A percentile compares a stretch with the other conserved stretches of the same genome.
These are phyloP conservation scores for Calliphora vomitoria DNA, from an alignment of 2,888 invertebrate genomes.

Conservation along the genomic window DNA sequence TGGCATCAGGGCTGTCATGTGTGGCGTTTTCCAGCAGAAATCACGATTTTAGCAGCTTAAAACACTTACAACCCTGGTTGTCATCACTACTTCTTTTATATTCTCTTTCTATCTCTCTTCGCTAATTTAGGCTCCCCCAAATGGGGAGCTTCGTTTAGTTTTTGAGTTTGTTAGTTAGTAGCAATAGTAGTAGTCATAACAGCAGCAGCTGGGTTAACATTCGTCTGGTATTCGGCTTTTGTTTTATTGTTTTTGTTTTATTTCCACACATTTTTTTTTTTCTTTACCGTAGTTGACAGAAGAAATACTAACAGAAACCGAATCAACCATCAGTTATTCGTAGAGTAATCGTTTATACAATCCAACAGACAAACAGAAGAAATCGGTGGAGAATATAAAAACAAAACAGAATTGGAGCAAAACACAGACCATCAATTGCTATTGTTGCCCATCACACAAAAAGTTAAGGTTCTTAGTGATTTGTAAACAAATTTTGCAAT, in stretches of 20 bases:
- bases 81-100: conserved; percentile 26
- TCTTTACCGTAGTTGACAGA: conserved; percentile 37
- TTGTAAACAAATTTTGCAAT: neutral
- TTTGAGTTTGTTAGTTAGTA: conserved; percentile 13
- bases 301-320: conserved; percentile 37
- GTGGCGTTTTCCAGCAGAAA: too few relatives aligned
- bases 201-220: conserved; percentile 62
- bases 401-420: conserved; percentile 33
- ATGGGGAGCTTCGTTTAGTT: conserved; percentile 50
- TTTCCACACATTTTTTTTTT: conserved; percentile 54
- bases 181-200: conserved; percentile 12
- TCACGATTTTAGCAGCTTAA: too few relatives aligned
- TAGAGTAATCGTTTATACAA: neutral
- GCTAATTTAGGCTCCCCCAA: conserved; percentile 21
- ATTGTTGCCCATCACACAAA: conserved; percentile 30
- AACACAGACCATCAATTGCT: neutral
- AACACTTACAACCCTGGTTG: neutral
- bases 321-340: neutral
- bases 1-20: too few relatives aligned
- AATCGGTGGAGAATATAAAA: conserved; percentile 38
- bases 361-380: neutral
- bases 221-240: conserved; percentile 63
- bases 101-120: conserved; percentile 35
- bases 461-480: neutral
- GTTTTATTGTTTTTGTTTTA: conserved; percentile 46